These are phyloP conservation scores for Muraenolepis orangiensis DNA, from an alignment of 2,797 vertebrate genomes.

Conservation along the genomic window DNA sequence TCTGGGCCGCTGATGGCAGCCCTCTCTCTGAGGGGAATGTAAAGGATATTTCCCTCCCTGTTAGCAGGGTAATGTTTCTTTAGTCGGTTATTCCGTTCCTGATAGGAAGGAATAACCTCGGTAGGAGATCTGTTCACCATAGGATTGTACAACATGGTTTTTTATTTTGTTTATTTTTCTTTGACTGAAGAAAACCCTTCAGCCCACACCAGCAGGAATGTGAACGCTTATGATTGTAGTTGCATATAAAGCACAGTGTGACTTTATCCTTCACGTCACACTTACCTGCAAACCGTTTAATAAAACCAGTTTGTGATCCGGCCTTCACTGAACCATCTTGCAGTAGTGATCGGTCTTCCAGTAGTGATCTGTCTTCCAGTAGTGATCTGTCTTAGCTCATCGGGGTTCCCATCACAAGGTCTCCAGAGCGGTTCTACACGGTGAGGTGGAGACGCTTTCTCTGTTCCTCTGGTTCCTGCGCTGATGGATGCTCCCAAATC, in stretches of 20 bases:
- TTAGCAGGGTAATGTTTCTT: conserved; percentile 22
- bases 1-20: conserved; percentile 19
- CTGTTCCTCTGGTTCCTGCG: too few species aligned
- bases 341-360: not conserved
- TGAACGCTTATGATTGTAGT: not conserved
- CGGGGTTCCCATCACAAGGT: too few species aligned
- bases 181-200: conserved; percentile 26
- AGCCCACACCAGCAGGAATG: conserved; percentile 46
- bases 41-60: conserved; percentile 18
- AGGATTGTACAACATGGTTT: conserved; percentile 35
- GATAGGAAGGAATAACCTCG: too few species aligned
- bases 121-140: conserved; percentile 49
- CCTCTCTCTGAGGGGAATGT: conserved; percentile 26
- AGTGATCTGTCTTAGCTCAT: too few species aligned
- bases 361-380: not conserved
- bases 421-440: too few species aligned
- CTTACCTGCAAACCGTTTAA: not conserved
- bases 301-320: not conserved
- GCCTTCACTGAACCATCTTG: not conserved
- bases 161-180: not conserved
- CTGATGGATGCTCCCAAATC: too few species aligned
- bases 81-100: too few species aligned
- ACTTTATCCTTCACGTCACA: not conserved
- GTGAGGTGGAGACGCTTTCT: too few species aligned
- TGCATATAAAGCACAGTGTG: not conserved